Base-by-base conservation (phyloP, 2,113 vertebrate species). In the Rhinoptilus africanus region DNA sequence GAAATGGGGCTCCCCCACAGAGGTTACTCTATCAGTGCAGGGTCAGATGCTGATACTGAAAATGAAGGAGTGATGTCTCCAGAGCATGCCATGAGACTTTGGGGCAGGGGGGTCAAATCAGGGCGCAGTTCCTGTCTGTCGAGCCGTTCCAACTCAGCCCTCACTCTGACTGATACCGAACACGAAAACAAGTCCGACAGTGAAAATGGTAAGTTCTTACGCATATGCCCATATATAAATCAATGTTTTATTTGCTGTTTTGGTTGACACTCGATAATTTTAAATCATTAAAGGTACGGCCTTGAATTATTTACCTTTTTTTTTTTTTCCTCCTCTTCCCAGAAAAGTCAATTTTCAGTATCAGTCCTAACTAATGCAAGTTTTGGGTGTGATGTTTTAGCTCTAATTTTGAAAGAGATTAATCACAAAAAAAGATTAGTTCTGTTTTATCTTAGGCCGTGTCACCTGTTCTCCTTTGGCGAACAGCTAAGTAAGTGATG, bases 121-220 rank as follows among this genome's bases (percentile, higher is more conserved):
- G 99, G 99, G 93, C 99, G 98, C 97, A 99, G 98, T 93, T 99
- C 99, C 89, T 99, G 99, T 97, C 98, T 99, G 80, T 99, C 99
- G 73, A 99, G 99, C 84, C 99, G 99, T 96, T 99, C 99, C 93
- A 99, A 99, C 98, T 99, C 99, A 10, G 99, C 98, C 85, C 99
- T 99, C 97, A 99, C 99, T 30, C 99, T 99, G 97, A 99, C 99
- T 45, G 99, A 99, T 97, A 99, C 99, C 2, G 99, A 99, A 97
- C 99, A 99, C 8, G 99, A 99, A 88, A 99, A 99, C 99, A 99
- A 99, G 97, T 99, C 99, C 18, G 99, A 99, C 98, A 99, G 99
- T 90, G 99, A 99, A 94, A 99, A 96, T 47, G 99, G 99, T 99
- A 98, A 99, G 99, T 99, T 50, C 21, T 73, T 39, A 35, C 10